Evolutionary conservation across 2,888 invertebrate genomes (phyloP), one percentile per base, ranked within the genome.

Genomic region (Proisotoma minuta): DNA sequence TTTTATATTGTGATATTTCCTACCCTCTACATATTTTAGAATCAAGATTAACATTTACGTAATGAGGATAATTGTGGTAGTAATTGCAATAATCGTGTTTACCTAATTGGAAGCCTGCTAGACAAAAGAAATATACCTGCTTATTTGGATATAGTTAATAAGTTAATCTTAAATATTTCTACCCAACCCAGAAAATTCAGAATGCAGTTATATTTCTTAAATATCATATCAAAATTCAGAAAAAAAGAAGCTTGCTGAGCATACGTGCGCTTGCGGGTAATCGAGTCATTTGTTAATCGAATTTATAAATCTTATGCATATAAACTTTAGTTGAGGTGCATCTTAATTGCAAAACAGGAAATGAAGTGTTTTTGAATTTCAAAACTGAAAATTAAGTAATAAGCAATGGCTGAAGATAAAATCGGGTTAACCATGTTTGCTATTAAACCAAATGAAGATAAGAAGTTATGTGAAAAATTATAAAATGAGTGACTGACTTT

Each of bases 91-190:
- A 53, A 56, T 22, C 28, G 49, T 51, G 34, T 39, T 50, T 27
- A 53, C 52, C 51, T 52, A 51, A 59, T 43, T 52, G 34, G 28
- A 29, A 59, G 27, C 51, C 50, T 23, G n/a, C n/a, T n/a, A n/a
- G n/a, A n/a, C n/a, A n/a, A 20, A 60, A 24, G 39, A 52, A 27
- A 58, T 43, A 43, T 40, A 63, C 62, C 66, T 60, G 47, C 60
- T 66, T 58, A 63, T 66, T 66, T 63, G n/a, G n/a, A n/a, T n/a
- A n/a, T n/a, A 63, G 60, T 66, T 66, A 63, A 66, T 66, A 63
- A 66, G 60, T 66, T 61, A 66, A 66, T 66, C 62, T 63, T 57
- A 39, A 2, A 43, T 20, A 43, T 66, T 63, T 57, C 43, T 4
- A n/a, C n/a, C n/a, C n/a, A n/a, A n/a, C n/a, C n/a, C n/a, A n/a